Evolutionary conservation across 2,113 vertebrate species (phyloP).

Genomic region (Alethe diademata): DNA sequence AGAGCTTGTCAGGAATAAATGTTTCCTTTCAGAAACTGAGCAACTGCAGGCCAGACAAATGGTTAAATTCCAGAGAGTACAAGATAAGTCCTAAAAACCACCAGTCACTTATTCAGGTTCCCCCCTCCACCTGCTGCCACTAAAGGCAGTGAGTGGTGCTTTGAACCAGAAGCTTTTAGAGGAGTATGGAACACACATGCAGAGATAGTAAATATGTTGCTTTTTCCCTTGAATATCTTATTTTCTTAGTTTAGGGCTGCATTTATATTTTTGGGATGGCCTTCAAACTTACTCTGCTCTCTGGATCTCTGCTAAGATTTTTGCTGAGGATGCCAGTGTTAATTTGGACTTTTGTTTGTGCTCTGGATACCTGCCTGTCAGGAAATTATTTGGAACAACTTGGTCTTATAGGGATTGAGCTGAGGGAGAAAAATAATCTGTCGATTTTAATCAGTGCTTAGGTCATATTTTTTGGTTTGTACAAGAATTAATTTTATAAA

Average conservation of each 20-base stretch:
- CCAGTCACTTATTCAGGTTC: too few species aligned
- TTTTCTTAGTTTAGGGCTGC: background rate
- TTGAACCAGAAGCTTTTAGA: background rate
- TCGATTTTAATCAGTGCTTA: background rate
- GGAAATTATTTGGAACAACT: background rate
- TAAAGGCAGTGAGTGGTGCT: background rate
- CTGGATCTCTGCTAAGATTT: background rate
- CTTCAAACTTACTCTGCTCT: background rate
- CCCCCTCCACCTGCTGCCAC: rapidly evolving
- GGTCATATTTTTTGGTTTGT: background rate
- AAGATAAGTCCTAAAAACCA: background rate
- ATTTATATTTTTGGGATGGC: background rate
- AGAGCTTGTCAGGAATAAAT: background rate
- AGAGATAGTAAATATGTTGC: background rate
- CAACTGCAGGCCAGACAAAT: rapidly evolving
- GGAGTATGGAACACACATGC: background rate
- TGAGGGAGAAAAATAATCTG: background rate
- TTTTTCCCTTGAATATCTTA: background rate
- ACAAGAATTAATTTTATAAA: background rate
- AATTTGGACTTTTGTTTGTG: background rate
- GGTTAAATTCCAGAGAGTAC: background rate
- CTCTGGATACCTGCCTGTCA: background rate
- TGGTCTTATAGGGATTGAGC: background rate
- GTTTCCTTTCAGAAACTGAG: background rate
- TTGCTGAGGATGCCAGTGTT: background rate